Base-by-base conservation (phyloP, 2,888 invertebrate genomes). In the Dioctria rufipes region DNA sequence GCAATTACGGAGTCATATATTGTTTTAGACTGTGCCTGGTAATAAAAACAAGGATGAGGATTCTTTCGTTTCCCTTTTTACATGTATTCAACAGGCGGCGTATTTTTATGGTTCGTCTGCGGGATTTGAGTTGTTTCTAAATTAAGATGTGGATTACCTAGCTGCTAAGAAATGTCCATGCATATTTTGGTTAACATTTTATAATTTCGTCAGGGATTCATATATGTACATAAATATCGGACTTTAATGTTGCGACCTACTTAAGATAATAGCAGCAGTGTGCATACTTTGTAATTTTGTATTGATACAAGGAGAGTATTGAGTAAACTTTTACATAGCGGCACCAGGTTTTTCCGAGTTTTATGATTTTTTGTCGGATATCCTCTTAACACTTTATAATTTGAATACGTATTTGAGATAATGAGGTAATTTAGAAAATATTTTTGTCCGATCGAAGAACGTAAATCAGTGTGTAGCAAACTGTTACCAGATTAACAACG, bases 391-490 rank as follows among this genome's bases (percentile, higher is more conserved):
- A 54, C n/a, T 54, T 54, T 54, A 54, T 11, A 5, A 54, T 54
- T 54, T 54, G 54, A n/a, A 54, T 54, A 11, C 54, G 54, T 54
- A 54, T 54, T 54, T 54, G 60, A 58, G 60, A 37, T 75, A 75
- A 60, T 75, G 75, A 73, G 25, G 73, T 75, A 60, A 42, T 58
- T 75, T 75, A 60, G 75, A 75, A 75, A 60, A 75, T 75, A 75
- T 13, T 75, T 75, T 75, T 61, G 73, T 73, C 73, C 54, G 40
- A 73, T 73, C 58, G 73, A 73, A 54, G 58, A 73, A 73, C 51
- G 40, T 73, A 73, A 73, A 73, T 73, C 54, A 73, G 73, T 73
- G 60, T 75, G 75, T 75, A 75, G 40, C 75, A 73, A 73, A 54
- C 58, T 58, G 58, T 58, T 39, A 73, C 8, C 54, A 73, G 73